Evolutionary conservation across 2,888 invertebrate genomes (phyloP).

Genomic region (Ichneumon xanthorius): DNA sequence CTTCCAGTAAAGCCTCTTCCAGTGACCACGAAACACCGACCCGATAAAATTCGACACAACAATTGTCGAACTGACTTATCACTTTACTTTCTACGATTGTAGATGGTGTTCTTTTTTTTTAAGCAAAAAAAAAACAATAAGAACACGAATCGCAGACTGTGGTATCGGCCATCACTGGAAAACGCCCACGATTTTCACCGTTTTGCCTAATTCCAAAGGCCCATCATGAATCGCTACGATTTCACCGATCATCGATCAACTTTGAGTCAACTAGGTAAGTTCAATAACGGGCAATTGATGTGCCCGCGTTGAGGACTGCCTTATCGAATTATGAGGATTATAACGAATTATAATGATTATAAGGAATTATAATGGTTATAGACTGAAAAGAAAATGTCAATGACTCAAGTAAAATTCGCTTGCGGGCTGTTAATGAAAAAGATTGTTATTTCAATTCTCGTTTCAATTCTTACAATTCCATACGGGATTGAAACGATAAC

Average conservation of each 20-base stretch:
- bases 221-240: slow-evolving; percentile 49
- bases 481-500: too few species aligned
- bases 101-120: slow-evolving; percentile 2
- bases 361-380: too few species aligned
- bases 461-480: too few species aligned
- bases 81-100: not conserved
- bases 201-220: slow-evolving; percentile 54
- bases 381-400: too few species aligned
- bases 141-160: slow-evolving; percentile 20
- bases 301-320: slow-evolving; percentile 1
- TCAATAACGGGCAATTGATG: slow-evolving; percentile 15
- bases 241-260: slow-evolving; percentile 68
- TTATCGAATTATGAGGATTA: not conserved
- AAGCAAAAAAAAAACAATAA: not conserved
- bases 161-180: slow-evolving; percentile 74
- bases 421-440: too few species aligned
- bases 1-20: slow-evolving; percentile 65
- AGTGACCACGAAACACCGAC: slow-evolving; percentile 34
- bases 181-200: slow-evolving; percentile 65
- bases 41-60: slow-evolving; percentile 2
- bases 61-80: not conserved
- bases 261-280: slow-evolving; percentile 52
- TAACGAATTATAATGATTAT: too few species aligned
- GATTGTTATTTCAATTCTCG: too few species aligned
- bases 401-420: too few species aligned